Percentiles rank a stretch among this genome's conserved stretches.
phyloP scores from a whole-genome alignment of 2,113 vertebrate genomes.

The Phrynosoma blainvillii region DNA sequence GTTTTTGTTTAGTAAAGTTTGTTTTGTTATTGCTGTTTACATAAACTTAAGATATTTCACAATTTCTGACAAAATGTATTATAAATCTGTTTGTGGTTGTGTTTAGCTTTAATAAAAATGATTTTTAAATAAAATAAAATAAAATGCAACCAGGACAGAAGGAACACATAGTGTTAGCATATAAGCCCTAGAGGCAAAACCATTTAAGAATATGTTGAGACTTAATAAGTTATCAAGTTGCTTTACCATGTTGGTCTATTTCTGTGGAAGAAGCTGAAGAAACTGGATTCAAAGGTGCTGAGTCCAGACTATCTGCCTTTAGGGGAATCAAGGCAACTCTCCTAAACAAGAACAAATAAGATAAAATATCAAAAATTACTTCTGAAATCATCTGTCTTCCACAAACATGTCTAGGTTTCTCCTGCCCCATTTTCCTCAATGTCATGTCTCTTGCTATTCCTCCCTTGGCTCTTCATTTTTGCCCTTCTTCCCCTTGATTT shows the following conservation, averaged over 20 bases:
- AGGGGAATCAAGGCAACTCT: slow-evolving; percentile 87
- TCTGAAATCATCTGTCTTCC: not conserved
- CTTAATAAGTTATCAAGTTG: not conserved
- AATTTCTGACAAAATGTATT: too few relatives aligned
- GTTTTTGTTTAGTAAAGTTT: too few relatives aligned
- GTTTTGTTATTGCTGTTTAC: too few relatives aligned
- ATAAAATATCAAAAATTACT: not conserved
- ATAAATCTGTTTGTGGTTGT: too few relatives aligned
- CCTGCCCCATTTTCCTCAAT: not conserved
- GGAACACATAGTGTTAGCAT: not conserved
- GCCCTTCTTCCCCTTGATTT: not conserved
- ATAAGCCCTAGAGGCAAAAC: not conserved
- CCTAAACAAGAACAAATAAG: slow-evolving; percentile 70
- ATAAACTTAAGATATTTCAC: too few relatives aligned
- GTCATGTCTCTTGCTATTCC: not conserved
- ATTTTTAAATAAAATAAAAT: not conserved
- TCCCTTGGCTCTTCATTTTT: not conserved
- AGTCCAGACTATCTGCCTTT: slow-evolving; percentile 66
- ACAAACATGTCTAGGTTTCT: not conserved
- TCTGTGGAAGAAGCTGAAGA: slow-evolving; percentile 72
- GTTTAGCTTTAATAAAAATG: too few relatives aligned
- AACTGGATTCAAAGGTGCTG: slow-evolving; percentile 34
- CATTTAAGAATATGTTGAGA: too few relatives aligned
- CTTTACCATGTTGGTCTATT: slow-evolving; percentile 83
- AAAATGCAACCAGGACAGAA: not conserved